phyloP scores from a whole-genome alignment of 2,113 vertebrate species.

The Cervus canadensis region DNA sequence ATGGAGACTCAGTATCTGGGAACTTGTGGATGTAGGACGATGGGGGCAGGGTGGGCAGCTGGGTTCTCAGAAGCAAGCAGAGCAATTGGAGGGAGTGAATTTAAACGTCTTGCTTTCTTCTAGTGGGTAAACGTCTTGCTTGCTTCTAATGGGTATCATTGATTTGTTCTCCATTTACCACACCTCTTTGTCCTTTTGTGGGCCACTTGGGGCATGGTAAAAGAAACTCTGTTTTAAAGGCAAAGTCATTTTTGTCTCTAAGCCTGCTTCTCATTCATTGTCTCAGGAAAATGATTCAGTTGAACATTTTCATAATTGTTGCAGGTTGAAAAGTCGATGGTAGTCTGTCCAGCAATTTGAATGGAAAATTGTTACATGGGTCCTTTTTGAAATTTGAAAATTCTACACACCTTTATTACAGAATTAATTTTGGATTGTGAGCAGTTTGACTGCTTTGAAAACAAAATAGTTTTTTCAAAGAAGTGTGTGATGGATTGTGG shows the following conservation, averaged over 20 bases:
- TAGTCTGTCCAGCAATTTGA: not conserved
- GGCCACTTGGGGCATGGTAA: not conserved
- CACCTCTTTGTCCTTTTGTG: not conserved
- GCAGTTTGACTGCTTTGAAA: conserved; percentile 42
- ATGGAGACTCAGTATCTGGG: not conserved
- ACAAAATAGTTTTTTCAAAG: conserved; percentile 40
- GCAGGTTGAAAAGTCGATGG: not conserved
- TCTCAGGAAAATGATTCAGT: not conserved
- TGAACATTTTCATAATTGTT: conserved; percentile 16
- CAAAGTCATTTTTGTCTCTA: not conserved
- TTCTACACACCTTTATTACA: not conserved
- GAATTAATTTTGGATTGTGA: conserved; percentile 18
- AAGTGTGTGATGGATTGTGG: conserved; percentile 32
- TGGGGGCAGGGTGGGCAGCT: not conserved
- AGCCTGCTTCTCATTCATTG: not conserved
- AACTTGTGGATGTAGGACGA: not conserved
- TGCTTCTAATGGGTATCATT: not conserved
- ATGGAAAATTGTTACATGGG: conserved; percentile 18
- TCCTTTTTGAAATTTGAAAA: conserved; percentile 22
- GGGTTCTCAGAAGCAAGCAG: not conserved
- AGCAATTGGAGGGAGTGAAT: not conserved
- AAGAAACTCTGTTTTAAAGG: conserved; percentile 20
- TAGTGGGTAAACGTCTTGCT: not conserved
- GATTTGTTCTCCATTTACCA: not conserved
- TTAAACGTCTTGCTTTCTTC: not conserved